Evolutionary conservation across 2,797 vertebrate genomes (phyloP).

Genomic region (Sebastolobus altivelis): DNA sequence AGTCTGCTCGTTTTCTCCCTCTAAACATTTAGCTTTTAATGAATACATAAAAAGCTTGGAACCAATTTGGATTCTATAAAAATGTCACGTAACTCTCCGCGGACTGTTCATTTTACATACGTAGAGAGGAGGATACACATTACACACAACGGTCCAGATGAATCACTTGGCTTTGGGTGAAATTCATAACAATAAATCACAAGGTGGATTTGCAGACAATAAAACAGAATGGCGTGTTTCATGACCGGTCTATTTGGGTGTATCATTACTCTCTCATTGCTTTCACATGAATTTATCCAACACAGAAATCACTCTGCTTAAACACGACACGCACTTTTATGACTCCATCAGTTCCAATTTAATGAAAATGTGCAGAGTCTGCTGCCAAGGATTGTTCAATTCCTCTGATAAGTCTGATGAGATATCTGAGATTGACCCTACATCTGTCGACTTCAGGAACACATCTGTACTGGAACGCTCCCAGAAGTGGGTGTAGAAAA

Average conservation of each 20-base stretch:
- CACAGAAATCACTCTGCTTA: constrained; percentile 19
- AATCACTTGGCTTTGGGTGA: constrained; percentile 45
- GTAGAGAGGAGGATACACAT: constrained; percentile 51
- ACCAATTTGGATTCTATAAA: constrained; percentile 66
- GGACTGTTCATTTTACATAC: constrained; percentile 44
- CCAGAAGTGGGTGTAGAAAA: background rate
- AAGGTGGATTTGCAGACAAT: constrained; percentile 59
- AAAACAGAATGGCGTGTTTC: constrained; percentile 64
- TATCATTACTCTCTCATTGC: constrained; percentile 30
- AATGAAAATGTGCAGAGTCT: background rate
- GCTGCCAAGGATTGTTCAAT: constrained; percentile 3
- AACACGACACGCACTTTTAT: constrained; percentile 14
- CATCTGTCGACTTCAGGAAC: background rate
- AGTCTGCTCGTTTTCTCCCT: constrained; percentile 50
- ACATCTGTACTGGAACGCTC: background rate
- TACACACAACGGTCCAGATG: constrained; percentile 36
- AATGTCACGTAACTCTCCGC: constrained; percentile 49
- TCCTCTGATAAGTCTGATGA: constrained; percentile 1
- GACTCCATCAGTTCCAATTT: constrained; percentile 26
- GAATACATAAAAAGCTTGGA: constrained; percentile 72
- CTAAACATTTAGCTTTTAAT: constrained; percentile 58
- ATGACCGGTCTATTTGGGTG: constrained; percentile 33
- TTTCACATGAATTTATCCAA: constrained; percentile 39
- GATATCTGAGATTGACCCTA: background rate
- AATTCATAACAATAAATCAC: constrained; percentile 64